Evolutionary conservation across 2,113 vertebrate genomes (phyloP), one percentile per base, ranked within the genome.

Genomic region (Rynchops niger): DNA sequence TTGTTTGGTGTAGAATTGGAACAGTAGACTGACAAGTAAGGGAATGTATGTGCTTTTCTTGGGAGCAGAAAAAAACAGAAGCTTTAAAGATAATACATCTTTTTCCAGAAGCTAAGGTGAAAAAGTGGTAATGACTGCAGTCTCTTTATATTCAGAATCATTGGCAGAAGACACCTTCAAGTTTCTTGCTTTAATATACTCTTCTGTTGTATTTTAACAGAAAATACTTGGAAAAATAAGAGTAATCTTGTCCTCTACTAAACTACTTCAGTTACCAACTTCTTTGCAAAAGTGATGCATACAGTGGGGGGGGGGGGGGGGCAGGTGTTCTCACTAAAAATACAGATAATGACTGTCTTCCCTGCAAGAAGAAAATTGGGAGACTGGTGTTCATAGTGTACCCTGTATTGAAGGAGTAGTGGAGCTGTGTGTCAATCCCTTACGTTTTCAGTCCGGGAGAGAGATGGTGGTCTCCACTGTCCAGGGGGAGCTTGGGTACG

Each of bases 131-230:
- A 93, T 91, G 70, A 87, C 58, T 93, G 7, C 20, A 73, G 45
- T 49, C 22, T 89, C 83, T 95, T 95, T 87, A 83, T 95, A 65
- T 38, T 91, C 53, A 58, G 49, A 73, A 58, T 91, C 81, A 38
- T 30, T 52, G 47, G 70, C 62, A 92, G 77, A 94, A 84, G 71
- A 59, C 38, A 58, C 22, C 65, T 91, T 94, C 74, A 83, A 34
- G 42, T 63, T 95, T 80, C 45, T 65, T 95, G 15, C 62, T 94
- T 92, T 91, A 87, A 79, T 85, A 53, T 53, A 15, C 40, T 61
- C 43, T 82, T 71, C 49, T 87, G 56, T 84, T 95, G 27, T 11
- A 52, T 72, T 84, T 92, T 69, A 86, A 59, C 34, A 58, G 49
- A 73, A 86, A 58, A 69, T 84, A 67, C 59, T 88, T 92, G 43